Base-by-base conservation (phyloP, 64 coral and sea anemone genomes). In the Acropora tenuis region DNA sequence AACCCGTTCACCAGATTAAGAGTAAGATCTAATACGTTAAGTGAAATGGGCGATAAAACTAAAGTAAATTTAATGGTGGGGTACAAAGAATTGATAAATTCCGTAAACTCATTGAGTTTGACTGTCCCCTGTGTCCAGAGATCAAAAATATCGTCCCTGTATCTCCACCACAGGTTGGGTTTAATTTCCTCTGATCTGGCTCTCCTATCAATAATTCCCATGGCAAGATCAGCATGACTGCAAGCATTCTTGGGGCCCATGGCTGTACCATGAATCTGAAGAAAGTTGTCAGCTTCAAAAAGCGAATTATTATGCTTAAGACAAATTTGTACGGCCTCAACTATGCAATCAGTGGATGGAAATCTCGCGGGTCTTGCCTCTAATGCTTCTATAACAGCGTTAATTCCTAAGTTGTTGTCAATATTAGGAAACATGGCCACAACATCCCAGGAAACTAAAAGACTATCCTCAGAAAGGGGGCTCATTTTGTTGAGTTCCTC, bases 221-320 rank as follows among this genome's bases (percentile, higher is more conserved):
- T 78, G 2, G 87, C 87, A 11, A 89, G 4, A 61, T 89, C 88
- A 0, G 88, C 57, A 45, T 80, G 79, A 12, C 76, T 80, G 8
- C 88, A 89, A 18, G 88, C 53, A 5, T 89, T 89, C 13, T 89
- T 89, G 0, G 76, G 88, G 0, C 75, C 88, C 88, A 89, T 80
- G 43, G 75, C 88, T 4, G 76, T 80, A 0, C 88, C 76, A 67
- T 79, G 74, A 66, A 63, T 79, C 20, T 89, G 88, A 0, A 89
- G 58, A 50, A 74, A 89, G 4, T 63, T 16, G 1, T 68, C 8
- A 50, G 45, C 77, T 30, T 71, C 30, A 89, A 79, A 89, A 15
- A 44, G 18, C 30, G 75, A 89, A 65, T 89, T 79, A 50, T 89
- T 89, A 44, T 79, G 50, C 7, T 67, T 9, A 4, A 89, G 76